Percentiles rank a stretch among this genome's conserved stretches.
phyloP scores from a whole-genome alignment of 1,140 invertebrate species.

The Leptinotarsa lineolata region DNA sequence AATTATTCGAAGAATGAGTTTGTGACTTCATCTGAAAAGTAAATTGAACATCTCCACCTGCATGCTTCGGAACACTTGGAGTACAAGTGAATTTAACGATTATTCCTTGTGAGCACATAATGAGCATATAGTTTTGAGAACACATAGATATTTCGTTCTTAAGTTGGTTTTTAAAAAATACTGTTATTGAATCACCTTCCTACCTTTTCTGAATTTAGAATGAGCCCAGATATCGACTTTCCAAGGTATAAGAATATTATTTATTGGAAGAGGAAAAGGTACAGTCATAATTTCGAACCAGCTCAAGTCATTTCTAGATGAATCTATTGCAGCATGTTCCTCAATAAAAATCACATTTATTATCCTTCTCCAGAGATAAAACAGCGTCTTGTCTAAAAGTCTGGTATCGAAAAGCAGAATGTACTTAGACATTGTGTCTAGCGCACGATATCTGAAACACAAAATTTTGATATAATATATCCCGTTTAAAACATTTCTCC shows the following conservation, averaged over 20 bases:
- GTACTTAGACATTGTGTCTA: slow-evolving; percentile 72
- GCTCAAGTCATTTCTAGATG: slow-evolving; percentile 54
- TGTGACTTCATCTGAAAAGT: too few relatives aligned
- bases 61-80: too few relatives aligned
- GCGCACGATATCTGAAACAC: slow-evolving; percentile 64
- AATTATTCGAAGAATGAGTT: too few relatives aligned
- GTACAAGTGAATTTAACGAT: too few relatives aligned
- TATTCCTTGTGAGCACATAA: too few relatives aligned
- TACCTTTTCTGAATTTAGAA: slow-evolving; percentile 62
- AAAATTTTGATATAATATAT: too few relatives aligned
- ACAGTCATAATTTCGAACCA: slow-evolving; percentile 73
- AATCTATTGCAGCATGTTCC: slow-evolving; percentile 56
- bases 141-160: too few relatives aligned
- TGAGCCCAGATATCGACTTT: slow-evolving; percentile 68
- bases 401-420: slow-evolving; percentile 70
- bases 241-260: slow-evolving; percentile 59
- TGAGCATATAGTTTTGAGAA: too few relatives aligned
- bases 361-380: slow-evolving; percentile 77
- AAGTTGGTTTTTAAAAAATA: too few relatives aligned
- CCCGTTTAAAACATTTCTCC: too few relatives aligned
- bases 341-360: slow-evolving; percentile 75
- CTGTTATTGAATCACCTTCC: background rate
- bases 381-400: slow-evolving; percentile 66
- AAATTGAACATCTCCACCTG: too few relatives aligned
- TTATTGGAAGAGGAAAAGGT: slow-evolving; percentile 67